Conservation (phyloP, 2,113 vertebrate species). For the Paralichthys olivaceus region DNA sequence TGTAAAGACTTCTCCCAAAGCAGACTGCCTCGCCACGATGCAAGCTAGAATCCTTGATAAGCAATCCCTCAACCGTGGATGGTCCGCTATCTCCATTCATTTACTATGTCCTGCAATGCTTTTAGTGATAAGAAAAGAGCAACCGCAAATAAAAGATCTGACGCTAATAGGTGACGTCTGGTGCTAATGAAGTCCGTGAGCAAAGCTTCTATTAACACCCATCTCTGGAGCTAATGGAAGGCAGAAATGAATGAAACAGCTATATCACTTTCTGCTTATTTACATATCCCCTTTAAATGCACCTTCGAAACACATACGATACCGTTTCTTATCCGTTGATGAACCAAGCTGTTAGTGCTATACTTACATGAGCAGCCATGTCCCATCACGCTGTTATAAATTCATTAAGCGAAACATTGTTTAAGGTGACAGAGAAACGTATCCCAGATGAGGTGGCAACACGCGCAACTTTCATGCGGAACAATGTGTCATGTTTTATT, state of each 20-base stretch:
- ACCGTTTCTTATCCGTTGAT: background rate
- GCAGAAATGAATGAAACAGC: background rate
- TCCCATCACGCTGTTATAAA: slow-evolving; percentile 19
- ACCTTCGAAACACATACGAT: slow-evolving; percentile 3
- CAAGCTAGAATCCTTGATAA: slow-evolving; percentile 13
- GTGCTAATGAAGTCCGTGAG: slow-evolving; percentile 15
- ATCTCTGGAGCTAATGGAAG: background rate
- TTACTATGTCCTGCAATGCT: background rate
- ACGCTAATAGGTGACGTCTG: background rate
- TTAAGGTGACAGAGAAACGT: slow-evolving; percentile 41
- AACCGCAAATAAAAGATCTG: background rate
- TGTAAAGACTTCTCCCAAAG: slow-evolving; percentile 38
- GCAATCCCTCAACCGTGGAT: slow-evolving; percentile 5
- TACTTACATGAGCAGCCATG: slow-evolving; percentile 16
- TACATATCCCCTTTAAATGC: background rate
- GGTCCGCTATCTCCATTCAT: background rate
- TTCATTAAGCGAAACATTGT: slow-evolving; percentile 51
- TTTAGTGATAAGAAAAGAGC: background rate
- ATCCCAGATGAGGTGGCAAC: slow-evolving; percentile 34
- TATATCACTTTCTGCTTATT: background rate
- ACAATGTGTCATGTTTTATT: slow-evolving; percentile 54
- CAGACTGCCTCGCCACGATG: slow-evolving; percentile 30
- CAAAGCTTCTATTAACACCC: background rate
- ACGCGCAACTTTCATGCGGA: slow-evolving; percentile 38
- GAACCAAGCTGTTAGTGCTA: slow-evolving; percentile 15